phyloP scores from a whole-genome alignment of 2,888 invertebrate genomes.

The Drosophila hamatofila region DNA sequence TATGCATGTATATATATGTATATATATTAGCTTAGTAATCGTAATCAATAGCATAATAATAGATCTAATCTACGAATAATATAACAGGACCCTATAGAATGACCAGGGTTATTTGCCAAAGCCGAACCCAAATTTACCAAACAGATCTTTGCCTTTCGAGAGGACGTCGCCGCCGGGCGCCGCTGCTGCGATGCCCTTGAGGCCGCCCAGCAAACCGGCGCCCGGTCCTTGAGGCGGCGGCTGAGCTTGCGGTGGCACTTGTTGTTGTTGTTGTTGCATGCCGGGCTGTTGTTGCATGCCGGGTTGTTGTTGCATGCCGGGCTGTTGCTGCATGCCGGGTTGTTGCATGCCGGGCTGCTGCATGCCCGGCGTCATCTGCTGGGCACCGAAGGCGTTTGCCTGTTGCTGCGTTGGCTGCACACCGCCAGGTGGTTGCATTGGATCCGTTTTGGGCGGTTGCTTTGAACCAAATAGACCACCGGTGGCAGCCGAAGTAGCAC shows the following conservation, averaged over 20 bases:
- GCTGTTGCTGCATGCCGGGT: constrained; percentile 44
- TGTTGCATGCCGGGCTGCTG: constrained; percentile 67
- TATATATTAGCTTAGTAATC: constrained; percentile 74
- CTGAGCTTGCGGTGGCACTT: constrained; percentile 85
- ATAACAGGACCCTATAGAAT: constrained; percentile 83
- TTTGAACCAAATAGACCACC: constrained; percentile 85
- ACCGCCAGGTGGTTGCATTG: constrained; percentile 86
- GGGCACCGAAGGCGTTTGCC: constrained; percentile 81
- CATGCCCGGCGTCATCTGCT: constrained; percentile 75
- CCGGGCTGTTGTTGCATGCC: constrained; percentile 60
- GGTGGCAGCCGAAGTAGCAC: constrained; percentile 86
- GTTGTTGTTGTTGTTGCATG: constrained; percentile 85
- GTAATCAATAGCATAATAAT: constrained; percentile 75
- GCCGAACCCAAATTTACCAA: constrained; percentile 94
- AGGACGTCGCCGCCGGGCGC: constrained; percentile 94
- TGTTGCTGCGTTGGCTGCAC: constrained; percentile 85
- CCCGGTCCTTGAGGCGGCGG: constrained; percentile 86
- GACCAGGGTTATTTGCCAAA: constrained; percentile 89
- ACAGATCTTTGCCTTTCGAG: constrained; percentile 96
- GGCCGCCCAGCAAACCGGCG: constrained; percentile 96
- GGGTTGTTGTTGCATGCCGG: constrained; percentile 67
- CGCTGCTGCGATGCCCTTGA: constrained; percentile 95
- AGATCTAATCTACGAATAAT: constrained; percentile 82
- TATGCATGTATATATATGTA: background rate
- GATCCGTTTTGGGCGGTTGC: constrained; percentile 85